Percentiles rank a stretch among this genome's conserved stretches.
Evolutionary conservation across 2,888 invertebrate genomes (phyloP).

Genomic region (Tribolium freemani): DNA sequence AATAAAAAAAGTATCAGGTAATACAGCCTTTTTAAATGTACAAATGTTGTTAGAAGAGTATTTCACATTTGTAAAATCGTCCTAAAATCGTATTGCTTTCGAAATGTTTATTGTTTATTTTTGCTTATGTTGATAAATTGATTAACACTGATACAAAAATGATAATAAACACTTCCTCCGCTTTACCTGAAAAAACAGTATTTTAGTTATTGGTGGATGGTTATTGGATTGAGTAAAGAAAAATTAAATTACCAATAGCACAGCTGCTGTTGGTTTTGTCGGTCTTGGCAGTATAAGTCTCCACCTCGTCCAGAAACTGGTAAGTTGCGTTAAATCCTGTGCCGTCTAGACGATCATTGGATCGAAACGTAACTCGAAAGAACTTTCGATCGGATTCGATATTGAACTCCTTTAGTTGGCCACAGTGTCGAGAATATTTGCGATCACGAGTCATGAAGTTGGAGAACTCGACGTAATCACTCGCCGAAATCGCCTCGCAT

Average conservation of each 20-base stretch:
- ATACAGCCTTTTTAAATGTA: conserved; percentile 38
- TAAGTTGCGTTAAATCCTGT: conserved; percentile 95
- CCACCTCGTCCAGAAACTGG: conserved; percentile 83
- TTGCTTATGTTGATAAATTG: conserved; percentile 20
- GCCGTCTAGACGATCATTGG: conserved; percentile 93
- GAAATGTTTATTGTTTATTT: conserved; percentile 28
- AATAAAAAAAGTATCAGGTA: neutral
- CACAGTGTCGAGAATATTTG: conserved; percentile 91
- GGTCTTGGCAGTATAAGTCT: conserved; percentile 69
- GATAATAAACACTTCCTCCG: conserved; percentile 14
- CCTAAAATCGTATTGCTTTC: conserved; percentile 39
- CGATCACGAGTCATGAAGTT: conserved; percentile 93
- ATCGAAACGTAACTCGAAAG: conserved; percentile 94
- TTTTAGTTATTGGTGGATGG: no score
- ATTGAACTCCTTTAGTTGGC: conserved; percentile 84
- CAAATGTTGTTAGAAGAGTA: conserved; percentile 22
- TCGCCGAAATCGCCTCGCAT: conserved; percentile 91
- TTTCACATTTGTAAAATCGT: conserved; percentile 37
- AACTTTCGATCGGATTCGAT: conserved; percentile 91
- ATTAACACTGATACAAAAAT: conserved; percentile 23
- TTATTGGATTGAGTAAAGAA: neutral
- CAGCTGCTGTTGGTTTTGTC: conserved; percentile 27
- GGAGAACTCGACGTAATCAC: conserved; percentile 97
- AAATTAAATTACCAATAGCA: neutral
- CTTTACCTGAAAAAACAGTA: conserved; percentile 9